A percentile compares a stretch with the other conserved stretches of the same genome.
Evolutionary conservation across 2,888 invertebrate genomes (phyloP).

Genomic region (Hetaerina titia): DNA sequence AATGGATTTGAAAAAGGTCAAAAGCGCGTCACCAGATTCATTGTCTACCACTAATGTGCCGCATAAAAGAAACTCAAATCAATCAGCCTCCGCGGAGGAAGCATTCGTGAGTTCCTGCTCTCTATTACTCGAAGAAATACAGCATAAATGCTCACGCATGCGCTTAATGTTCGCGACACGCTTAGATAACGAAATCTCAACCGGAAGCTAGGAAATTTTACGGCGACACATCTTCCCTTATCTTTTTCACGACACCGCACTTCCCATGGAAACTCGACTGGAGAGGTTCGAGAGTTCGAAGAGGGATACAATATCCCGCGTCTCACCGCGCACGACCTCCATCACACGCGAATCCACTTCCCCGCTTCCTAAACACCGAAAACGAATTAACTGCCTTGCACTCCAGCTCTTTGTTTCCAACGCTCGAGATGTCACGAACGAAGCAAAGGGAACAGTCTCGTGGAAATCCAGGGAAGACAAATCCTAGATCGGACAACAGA

Average conservation of each 20-base stretch:
- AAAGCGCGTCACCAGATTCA: no score
- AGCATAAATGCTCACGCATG: background rate
- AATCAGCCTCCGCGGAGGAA: background rate
- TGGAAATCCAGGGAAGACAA: background rate
- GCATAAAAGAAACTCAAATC: no score
- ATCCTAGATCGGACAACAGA: no score
- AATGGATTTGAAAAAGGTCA: no score
- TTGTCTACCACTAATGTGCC: no score
- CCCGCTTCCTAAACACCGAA: conserved; percentile 47
- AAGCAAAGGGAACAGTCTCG: background rate
- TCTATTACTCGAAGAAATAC: background rate
- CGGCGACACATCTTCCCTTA: conserved; percentile 10
- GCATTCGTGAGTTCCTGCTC: background rate
- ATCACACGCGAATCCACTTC: background rate
- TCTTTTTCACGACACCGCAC: background rate
- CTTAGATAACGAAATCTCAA: background rate
- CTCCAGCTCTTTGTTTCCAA: background rate
- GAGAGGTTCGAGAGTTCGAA: background rate
- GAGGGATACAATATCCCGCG: background rate
- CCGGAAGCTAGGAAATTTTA: background rate
- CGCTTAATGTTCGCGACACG: background rate
- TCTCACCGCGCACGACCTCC: background rate
- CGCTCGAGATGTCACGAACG: background rate
- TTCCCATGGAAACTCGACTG: background rate
- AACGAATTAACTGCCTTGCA: conserved; percentile 45